These are phyloP conservation scores for Sus cebifrons DNA, from an alignment of 2,797 vertebrate genomes.

Conservation along the genomic window DNA sequence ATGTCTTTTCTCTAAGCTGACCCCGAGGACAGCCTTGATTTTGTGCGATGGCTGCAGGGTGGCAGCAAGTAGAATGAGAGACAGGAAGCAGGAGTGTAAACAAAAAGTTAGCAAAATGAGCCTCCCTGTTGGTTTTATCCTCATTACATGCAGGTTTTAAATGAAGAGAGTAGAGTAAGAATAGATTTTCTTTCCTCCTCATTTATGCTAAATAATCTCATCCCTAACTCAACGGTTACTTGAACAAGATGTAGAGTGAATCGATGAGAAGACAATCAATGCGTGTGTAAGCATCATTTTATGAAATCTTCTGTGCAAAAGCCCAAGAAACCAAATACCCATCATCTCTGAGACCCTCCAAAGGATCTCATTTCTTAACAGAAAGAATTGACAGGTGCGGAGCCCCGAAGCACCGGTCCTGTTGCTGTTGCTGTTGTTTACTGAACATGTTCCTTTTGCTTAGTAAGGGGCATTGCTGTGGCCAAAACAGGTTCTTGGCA, in stretches of 20 bases:
- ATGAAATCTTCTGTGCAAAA: background rate
- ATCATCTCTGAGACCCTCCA: background rate
- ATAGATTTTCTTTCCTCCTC: background rate
- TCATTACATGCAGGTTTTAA: background rate
- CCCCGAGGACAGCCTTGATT: background rate
- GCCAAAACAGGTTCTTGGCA: background rate
- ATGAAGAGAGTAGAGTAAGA: background rate
- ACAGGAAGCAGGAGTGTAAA: background rate
- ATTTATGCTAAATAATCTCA: background rate
- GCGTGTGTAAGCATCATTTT: background rate
- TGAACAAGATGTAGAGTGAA: background rate
- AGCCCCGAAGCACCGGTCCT: too few species aligned
- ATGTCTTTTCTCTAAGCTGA: background rate
- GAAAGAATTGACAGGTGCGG: background rate
- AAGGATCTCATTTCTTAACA: background rate
- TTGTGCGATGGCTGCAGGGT: background rate
- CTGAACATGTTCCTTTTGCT: too few species aligned
- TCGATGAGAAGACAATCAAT: background rate
- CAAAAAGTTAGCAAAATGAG: background rate
- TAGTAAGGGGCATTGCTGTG: background rate
- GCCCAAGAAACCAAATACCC: background rate
- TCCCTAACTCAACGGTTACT: background rate
- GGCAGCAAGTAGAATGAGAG: fast-evolving
- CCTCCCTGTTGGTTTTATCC: background rate
- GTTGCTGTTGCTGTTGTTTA: background rate